phyloP scores from a whole-genome alignment of 2,888 invertebrate genomes.

The Thecophora atra region DNA sequence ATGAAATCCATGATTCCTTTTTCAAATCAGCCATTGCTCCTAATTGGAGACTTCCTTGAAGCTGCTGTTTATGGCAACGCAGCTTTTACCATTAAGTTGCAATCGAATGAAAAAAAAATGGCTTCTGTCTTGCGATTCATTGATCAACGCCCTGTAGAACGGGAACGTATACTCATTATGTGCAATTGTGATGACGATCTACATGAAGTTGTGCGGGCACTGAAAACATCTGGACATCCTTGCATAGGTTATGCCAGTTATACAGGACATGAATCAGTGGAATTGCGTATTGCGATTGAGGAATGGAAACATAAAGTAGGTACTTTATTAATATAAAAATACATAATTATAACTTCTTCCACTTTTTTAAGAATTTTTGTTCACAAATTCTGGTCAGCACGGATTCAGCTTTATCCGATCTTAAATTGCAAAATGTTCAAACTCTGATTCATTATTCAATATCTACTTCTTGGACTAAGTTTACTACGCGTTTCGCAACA shows the following conservation, averaged over 20 bases:
- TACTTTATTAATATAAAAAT: background rate
- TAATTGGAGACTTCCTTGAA: constrained; percentile 78
- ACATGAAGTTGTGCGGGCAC: constrained; percentile 54
- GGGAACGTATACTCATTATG: constrained; percentile 71
- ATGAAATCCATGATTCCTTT: constrained; percentile 68
- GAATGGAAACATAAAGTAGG: constrained; percentile 52
- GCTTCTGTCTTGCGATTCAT: constrained; percentile 68
- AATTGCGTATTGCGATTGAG: constrained; percentile 41
- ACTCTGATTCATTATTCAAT: constrained; percentile 78
- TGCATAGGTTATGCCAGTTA: constrained; percentile 47
- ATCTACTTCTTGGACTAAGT: constrained; percentile 73
- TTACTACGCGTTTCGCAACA: constrained; percentile 76
- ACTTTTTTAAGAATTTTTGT: constrained; percentile 7
- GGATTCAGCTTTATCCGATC: constrained; percentile 73
- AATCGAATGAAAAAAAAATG: constrained; percentile 49
- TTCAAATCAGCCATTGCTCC: constrained; percentile 71
- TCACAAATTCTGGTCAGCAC: constrained; percentile 72
- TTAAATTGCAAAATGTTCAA: constrained; percentile 74
- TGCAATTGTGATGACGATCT: constrained; percentile 72
- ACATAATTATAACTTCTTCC: background rate
- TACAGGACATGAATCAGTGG: constrained; percentile 41
- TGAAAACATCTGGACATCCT: constrained; percentile 49
- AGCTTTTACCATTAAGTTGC: constrained; percentile 66
- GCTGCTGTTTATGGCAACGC: constrained; percentile 77
- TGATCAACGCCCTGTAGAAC: constrained; percentile 64